phyloP scores from a whole-genome alignment of 2,113 vertebrate species.

The Pionites leucogaster region DNA sequence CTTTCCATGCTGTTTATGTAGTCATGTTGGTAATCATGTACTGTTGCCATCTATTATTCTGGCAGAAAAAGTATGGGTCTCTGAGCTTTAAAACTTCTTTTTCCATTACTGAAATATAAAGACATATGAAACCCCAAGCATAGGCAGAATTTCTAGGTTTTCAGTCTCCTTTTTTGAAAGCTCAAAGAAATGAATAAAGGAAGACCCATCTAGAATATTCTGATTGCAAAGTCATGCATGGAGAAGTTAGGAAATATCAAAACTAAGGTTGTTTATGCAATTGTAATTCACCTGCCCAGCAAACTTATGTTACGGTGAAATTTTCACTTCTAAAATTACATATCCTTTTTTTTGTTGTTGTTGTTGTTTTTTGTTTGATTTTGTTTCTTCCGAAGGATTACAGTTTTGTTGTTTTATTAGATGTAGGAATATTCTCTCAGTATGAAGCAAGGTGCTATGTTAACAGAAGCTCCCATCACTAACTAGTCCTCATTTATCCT shows the following conservation, averaged over 20 bases:
- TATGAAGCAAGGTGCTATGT: neutral
- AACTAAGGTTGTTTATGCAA: neutral
- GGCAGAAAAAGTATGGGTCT: neutral
- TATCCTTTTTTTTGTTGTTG: no score
- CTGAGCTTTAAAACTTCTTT: neutral
- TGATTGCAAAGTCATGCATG: neutral
- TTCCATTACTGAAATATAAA: neutral
- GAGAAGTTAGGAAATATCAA: neutral
- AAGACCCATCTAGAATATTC: neutral
- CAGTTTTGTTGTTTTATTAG: neutral
- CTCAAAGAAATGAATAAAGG: neutral
- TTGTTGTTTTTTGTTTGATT: no score
- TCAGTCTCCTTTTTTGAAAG: neutral
- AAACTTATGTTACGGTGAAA: neutral
- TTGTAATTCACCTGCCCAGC: neutral
- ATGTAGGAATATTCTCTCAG: neutral
- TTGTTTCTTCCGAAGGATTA: neutral
- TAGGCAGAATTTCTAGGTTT: neutral
- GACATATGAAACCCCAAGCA: neutral
- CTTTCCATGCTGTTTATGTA: rapidly evolving
- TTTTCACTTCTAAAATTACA: neutral
- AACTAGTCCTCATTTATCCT: neutral
- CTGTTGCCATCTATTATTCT: neutral
- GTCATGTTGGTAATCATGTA: neutral
- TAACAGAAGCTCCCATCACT: neutral